A percentile compares a stretch with the other conserved stretches of the same genome.
These are phyloP conservation scores for Idaea straminata DNA, from an alignment of 2,888 invertebrate species.

Conservation along the genomic window DNA sequence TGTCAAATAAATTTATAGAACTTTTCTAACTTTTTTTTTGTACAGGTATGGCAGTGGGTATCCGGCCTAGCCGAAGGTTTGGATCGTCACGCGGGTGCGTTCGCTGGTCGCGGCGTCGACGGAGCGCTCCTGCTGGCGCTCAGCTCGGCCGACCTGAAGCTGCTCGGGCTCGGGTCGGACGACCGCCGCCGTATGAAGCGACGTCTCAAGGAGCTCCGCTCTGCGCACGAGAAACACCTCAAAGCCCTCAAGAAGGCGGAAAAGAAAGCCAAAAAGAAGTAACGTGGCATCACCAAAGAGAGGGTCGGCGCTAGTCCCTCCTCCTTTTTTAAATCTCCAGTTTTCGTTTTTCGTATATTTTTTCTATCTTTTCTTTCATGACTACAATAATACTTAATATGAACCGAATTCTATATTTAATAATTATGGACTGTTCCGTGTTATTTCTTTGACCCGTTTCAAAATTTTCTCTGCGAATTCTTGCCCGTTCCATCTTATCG, in stretches of 20 bases:
- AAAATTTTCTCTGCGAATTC: conserved; percentile 28
- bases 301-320: conserved; percentile 34
- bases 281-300: conserved; percentile 50
- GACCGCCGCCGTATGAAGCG: conserved; percentile 89
- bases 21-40: neutral
- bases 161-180: conserved; percentile 89
- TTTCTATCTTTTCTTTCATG: conserved; percentile 3
- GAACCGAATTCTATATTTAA: conserved; percentile 4
- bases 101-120: conserved; percentile 93
- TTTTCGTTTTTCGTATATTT: conserved; percentile 2
- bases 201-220: conserved; percentile 90
- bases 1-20: no score
- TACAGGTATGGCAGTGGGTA: conserved; percentile 95
- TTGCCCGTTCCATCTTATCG: conserved; percentile 27
- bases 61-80: conserved; percentile 90
- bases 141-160: conserved; percentile 95
- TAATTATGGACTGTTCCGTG: conserved; percentile 14
- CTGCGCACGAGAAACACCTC: conserved; percentile 92
- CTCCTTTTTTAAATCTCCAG: neutral
- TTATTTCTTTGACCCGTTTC: conserved; percentile 19
- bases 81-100: conserved; percentile 92
- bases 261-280: conserved; percentile 88
- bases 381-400: neutral
- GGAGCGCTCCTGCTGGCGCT: conserved; percentile 92
- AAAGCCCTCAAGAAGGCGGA: conserved; percentile 93